A percentile compares a stretch with the other conserved stretches of the same genome.
These are phyloP conservation scores for Ptychadena robeensis DNA, from an alignment of 2,797 vertebrate genomes.

Conservation along the genomic window DNA sequence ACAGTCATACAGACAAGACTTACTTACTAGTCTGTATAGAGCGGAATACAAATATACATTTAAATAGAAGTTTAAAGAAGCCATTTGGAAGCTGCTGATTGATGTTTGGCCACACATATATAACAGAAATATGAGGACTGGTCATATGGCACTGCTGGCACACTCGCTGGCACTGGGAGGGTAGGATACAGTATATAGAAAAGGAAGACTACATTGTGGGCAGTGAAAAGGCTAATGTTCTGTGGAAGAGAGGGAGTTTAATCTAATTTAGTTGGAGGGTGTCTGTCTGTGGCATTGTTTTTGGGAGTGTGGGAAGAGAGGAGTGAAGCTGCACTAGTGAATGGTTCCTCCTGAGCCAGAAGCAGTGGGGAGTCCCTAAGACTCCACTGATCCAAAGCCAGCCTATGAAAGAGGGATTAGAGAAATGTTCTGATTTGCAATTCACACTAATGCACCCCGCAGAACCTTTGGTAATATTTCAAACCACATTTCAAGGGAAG, in stretches of 20 bases:
- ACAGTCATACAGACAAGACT: too few species aligned
- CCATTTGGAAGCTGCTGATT: neutral
- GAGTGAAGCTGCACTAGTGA: slow-evolving; percentile 85
- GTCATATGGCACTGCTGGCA: slow-evolving; percentile 4
- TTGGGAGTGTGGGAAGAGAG: slow-evolving; percentile 97
- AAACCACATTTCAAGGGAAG: slow-evolving; percentile 79
- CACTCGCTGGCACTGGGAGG: slow-evolving; percentile 48
- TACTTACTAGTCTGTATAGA: too few species aligned
- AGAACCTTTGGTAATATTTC: slow-evolving; percentile 90
- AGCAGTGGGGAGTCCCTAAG: slow-evolving; percentile 94
- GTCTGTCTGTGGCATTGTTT: slow-evolving; percentile 83
- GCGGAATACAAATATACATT: too few species aligned
- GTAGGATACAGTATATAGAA: slow-evolving; percentile 71
- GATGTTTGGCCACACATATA: neutral
- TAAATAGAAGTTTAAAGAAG: too few species aligned
- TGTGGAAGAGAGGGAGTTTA: slow-evolving; percentile 90
- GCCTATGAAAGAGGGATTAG: slow-evolving; percentile 98
- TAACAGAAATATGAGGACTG: slow-evolving; percentile 12
- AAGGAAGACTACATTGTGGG: slow-evolving; percentile 75
- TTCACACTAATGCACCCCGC: slow-evolving; percentile 93
- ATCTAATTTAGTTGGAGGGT: slow-evolving; percentile 98
- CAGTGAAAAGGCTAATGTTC: slow-evolving; percentile 93
- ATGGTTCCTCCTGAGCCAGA: slow-evolving; percentile 91
- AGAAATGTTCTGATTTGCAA: slow-evolving; percentile 93
- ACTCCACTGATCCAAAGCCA: slow-evolving; percentile 86